Base-by-base conservation (phyloP, 1,140 invertebrate genomes). In the Drosophila sp. region DNA sequence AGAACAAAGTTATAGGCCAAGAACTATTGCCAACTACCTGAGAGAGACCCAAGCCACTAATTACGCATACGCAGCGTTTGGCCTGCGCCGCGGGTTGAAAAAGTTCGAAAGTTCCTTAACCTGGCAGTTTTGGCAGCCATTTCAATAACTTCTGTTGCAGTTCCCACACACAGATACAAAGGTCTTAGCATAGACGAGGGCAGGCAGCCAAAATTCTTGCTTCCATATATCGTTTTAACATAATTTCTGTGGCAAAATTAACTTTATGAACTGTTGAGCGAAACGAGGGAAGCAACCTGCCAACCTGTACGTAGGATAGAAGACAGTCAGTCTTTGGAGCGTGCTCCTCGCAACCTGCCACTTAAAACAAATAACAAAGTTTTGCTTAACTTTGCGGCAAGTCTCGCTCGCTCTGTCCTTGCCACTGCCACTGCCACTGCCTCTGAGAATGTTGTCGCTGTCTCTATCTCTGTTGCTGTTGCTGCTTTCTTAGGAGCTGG, bases 211-310 rank as follows among this genome's bases (percentile, higher is more conserved):
- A 80, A 84, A 54, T 50, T 41, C 72, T 72, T 59, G 64, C 82
- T 65, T 32, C 77, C 83, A 83, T 89, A 83, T 90, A 90, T 90
- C 89, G 87, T 90, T 90, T 90, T 90, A 90, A 90, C 87, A 90
- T 90, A 90, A 90, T 90, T 90, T 90, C 72, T 90, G 87, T 87
- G 87, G 89, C 86, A 84, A 90, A 90, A 90, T 90, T 90, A 90
- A 90, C 89, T 90, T 90, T 90, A 90, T 90, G 87, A 90, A 90
- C 89, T 90, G 87, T 90, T 90, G 89, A 90, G 84, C 89, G 69
- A 77, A 74, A 70, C 80, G 72, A 79, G 45, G 63, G 21, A 65
- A 51, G 34, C 43, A 67, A 38, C 46, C 45, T 11, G 57, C 40
- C 54, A 36, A 36, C 11, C n/a, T n/a, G n/a, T 13, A 46, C 59